Base-by-base conservation (phyloP, 2,797 vertebrate genomes). In the Caiman crocodilus region DNA sequence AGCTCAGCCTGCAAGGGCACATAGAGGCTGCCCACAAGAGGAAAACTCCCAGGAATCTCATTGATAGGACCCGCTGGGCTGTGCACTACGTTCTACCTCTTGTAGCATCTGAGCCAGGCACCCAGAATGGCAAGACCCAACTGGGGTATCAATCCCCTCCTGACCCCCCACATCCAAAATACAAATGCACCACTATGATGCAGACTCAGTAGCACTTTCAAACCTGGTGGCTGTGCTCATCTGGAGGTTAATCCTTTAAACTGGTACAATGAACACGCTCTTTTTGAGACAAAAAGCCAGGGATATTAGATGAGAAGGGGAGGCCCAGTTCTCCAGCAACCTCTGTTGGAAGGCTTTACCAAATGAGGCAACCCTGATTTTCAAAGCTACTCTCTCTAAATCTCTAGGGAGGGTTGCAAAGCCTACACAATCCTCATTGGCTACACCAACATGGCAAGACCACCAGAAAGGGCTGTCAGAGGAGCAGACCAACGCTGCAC, bases 31-130 rank as follows among this genome's bases (percentile, higher is more conserved):
- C 67, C 6, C 5, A 0, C 18, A 59, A 6, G 65, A 79, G 91
- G 4, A 1, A 2, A 21, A 23, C 1, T 1, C 32, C 50, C 0
- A 35, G n/a, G 32, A n/a, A 69, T n/a, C 0, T 0, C 0, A 0
- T 1, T 0, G 32, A 56, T 28, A 57, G 69, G 78, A 28, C 7
- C 1, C 0, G 0, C 80, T 1, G 10, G 21, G 57, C 77, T 30
- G 77, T 0, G 6, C 84, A 4, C 7, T 1, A 1, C 14, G 10
- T 3, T 50, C 42, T 0, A 65, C 77, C 61, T 57, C 55, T 12
- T 1, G 1, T 7, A 4, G 4, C 86, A 14, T 61, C 73, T 0
- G 1, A 55, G 35, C 50, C 35, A 3, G 42, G 67, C 3, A 6
- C 2, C 28, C 14, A 15, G 63, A 14, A 16, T 1, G 0, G 6